phyloP scores from a whole-genome alignment of 2,113 vertebrate genomes.

The Zosterops pallidus region DNA sequence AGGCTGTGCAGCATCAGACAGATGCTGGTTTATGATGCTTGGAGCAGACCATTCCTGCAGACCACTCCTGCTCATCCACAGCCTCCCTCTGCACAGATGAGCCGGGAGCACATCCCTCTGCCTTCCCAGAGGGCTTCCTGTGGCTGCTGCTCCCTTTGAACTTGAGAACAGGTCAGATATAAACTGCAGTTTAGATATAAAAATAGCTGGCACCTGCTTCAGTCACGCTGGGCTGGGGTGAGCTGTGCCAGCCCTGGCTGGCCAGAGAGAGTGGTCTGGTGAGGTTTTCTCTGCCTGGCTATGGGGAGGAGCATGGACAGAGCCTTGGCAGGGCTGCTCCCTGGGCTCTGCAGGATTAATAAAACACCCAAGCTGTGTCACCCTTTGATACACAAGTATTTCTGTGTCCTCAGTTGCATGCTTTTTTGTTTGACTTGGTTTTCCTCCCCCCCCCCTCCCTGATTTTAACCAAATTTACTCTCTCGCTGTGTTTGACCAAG shows the following conservation, averaged over 20 bases:
- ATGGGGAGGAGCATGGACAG: rapidly evolving
- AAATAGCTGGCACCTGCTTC: constrained; percentile 56
- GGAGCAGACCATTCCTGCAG: background rate
- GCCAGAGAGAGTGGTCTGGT: background rate
- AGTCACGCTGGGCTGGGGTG: background rate
- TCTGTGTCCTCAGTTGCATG: rapidly evolving
- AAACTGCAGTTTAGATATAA: background rate
- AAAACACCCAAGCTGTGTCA: background rate
- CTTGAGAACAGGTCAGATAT: background rate
- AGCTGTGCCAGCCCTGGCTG: background rate
- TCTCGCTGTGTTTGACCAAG: background rate
- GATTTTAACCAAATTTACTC: background rate
- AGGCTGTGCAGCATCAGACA: background rate
- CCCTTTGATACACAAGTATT: background rate
- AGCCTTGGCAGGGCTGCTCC: background rate
- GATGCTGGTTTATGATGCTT: background rate
- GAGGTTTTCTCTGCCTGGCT: background rate
- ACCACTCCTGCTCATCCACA: rapidly evolving
- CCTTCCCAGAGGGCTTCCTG: rapidly evolving
- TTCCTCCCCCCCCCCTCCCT: background rate
- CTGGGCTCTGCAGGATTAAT: background rate
- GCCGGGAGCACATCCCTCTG: rapidly evolving
- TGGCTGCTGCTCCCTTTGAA: background rate
- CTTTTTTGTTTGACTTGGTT: background rate
- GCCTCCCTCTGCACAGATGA: rapidly evolving